phyloP scores from a whole-genome alignment of 2,888 invertebrate species.

The Xiphydria camelus region DNA sequence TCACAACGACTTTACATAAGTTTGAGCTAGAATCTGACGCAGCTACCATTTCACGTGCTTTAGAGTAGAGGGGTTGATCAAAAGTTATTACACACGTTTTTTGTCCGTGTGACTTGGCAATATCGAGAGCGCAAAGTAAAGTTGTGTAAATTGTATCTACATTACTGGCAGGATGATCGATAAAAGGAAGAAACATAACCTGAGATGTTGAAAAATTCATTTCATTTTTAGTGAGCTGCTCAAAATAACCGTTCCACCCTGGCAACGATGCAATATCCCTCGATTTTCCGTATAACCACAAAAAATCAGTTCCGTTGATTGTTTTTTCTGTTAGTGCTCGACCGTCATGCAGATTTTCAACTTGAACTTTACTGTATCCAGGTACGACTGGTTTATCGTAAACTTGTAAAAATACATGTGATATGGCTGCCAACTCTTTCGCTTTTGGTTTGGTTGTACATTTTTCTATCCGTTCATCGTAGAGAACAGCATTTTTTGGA shows the following conservation, averaged over 20 bases:
- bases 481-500: constrained; percentile 30
- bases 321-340: constrained; percentile 24
- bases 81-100: constrained; percentile 27
- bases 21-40: background rate
- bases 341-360: constrained; percentile 33
- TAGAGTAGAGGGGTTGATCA: no score
- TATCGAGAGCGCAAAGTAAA: constrained; percentile 24
- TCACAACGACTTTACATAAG: constrained; percentile 40
- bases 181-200: no score
- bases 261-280: constrained; percentile 35
- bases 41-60: no score
- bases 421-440: constrained; percentile 28
- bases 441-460: constrained; percentile 34
- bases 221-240: constrained; percentile 34
- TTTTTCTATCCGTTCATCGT: constrained; percentile 25
- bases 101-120: constrained; percentile 28
- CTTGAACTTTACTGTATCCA: constrained; percentile 33
- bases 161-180: constrained; percentile 21
- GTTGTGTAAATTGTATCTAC: constrained; percentile 30
- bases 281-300: constrained; percentile 42
- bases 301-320: constrained; percentile 23
- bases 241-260: constrained; percentile 44
- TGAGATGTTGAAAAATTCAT: constrained; percentile 28
- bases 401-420: constrained; percentile 29
- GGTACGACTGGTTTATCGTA: constrained; percentile 31